Conservation (phyloP, 2,888 invertebrate genomes). For the Callyntrura sp. region DNA sequence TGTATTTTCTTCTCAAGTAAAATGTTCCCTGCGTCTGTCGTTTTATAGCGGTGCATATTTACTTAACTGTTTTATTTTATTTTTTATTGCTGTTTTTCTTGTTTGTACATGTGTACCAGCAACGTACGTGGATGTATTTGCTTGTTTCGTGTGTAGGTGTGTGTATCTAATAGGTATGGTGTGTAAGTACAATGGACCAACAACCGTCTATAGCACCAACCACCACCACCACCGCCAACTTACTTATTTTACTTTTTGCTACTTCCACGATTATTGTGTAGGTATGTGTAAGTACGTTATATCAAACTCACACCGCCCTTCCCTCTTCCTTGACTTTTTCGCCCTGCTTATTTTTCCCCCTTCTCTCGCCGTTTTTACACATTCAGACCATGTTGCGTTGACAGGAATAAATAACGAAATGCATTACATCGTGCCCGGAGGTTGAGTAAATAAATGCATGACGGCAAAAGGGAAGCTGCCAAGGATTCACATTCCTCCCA, state of each 20-base stretch:
- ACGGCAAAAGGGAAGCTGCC: conserved; percentile 75
- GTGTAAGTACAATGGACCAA: conserved; percentile 9
- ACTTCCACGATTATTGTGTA: neutral
- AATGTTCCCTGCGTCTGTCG: conserved; percentile 54
- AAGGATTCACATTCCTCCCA: conserved; percentile 78
- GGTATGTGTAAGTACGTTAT: neutral
- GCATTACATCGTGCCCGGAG: conserved; percentile 77
- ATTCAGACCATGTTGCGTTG: conserved; percentile 78
- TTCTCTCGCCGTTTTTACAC: conserved; percentile 62
- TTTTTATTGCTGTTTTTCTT: conserved; percentile 53
- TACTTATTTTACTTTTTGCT: neutral
- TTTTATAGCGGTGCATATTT: conserved; percentile 67
- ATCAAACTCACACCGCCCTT: conserved; percentile 18
- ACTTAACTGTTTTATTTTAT: conserved; percentile 70
- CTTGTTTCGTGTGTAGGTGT: conserved; percentile 20
- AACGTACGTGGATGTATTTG: neutral
- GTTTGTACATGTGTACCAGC: conserved; percentile 47
- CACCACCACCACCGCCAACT: conserved; percentile 1
- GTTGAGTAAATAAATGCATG: conserved; percentile 78
- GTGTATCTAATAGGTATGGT: conserved; percentile 41
- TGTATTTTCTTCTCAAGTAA: conserved; percentile 57
- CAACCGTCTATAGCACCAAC: neutral
- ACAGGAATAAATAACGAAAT: conserved; percentile 79
- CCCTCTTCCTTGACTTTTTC: conserved; percentile 34
- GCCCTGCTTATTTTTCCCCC: conserved; percentile 6